phyloP scores from a whole-genome alignment of 1,140 invertebrate species.

The Popillia japonica region DNA sequence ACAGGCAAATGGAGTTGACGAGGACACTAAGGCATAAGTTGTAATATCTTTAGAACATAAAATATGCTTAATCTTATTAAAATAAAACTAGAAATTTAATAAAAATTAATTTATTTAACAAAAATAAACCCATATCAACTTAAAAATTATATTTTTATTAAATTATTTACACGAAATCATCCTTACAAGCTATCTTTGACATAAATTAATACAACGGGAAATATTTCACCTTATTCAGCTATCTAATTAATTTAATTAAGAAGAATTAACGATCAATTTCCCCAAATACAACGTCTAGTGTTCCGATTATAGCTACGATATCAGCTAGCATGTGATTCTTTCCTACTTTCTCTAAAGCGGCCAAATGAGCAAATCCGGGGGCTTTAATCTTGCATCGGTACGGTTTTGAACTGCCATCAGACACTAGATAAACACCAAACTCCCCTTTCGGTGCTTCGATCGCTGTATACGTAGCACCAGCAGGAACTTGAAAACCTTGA shows the following conservation, averaged over 20 bases:
- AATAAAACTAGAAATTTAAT: neutral
- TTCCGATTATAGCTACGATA: conserved; percentile 77
- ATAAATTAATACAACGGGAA: neutral
- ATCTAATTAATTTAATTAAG: neutral
- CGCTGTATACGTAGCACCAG: conserved; percentile 81
- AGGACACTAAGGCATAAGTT: neutral
- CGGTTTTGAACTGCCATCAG: conserved; percentile 81
- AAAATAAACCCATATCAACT: neutral
- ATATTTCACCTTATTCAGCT: neutral
- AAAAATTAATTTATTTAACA: neutral
- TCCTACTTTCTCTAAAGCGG: conserved; percentile 69
- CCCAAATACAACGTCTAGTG: conserved; percentile 56
- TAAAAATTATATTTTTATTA: conserved; percentile 1
- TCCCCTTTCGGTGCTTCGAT: conserved; percentile 87
- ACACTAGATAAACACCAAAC: conserved; percentile 87
- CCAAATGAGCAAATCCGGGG: conserved; percentile 78
- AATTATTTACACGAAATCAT: neutral
- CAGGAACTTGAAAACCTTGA: conserved; percentile 83
- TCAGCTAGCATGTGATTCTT: conserved; percentile 77
- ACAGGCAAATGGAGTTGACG: neutral
- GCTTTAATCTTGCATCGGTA: conserved; percentile 84
- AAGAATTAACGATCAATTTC: conserved; percentile 54
- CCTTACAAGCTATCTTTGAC: neutral
- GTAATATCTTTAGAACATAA: too few species aligned
- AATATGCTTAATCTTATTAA: too few species aligned